Conservation (phyloP, 2,113 vertebrate species). For the Acanthisitta chloris region DNA sequence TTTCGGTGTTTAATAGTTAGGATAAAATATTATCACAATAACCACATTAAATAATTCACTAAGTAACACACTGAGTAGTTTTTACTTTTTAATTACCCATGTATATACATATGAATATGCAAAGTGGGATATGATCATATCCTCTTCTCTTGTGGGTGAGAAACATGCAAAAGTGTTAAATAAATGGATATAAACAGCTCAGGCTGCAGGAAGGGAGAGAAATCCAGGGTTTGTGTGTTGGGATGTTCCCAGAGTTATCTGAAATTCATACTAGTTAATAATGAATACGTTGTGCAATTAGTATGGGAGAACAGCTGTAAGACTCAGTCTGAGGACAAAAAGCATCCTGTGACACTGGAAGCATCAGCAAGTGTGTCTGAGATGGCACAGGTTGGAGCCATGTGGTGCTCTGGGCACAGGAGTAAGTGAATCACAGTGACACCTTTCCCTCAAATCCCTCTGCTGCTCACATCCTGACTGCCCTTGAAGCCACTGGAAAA, state of each 20-base stretch:
- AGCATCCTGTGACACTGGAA: neutral
- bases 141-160: neutral
- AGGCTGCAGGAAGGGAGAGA: neutral
- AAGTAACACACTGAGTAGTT: neutral
- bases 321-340: neutral
- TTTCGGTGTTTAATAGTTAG: neutral
- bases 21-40: neutral
- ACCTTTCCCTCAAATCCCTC: neutral
- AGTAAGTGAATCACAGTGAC: neutral
- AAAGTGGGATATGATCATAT: neutral
- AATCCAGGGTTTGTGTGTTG: neutral
- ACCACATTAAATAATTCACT: neutral
- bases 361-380: neutral
- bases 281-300: conserved; percentile 29
- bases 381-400: neutral
- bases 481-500: neutral
- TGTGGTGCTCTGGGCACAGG: neutral
- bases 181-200: neutral
- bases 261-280: conserved; percentile 53
- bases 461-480: neutral
- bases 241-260: neutral
- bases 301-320: neutral
- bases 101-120: neutral
- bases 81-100: neutral
- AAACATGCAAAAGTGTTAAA: neutral